Evolutionary conservation across 2,888 invertebrate genomes (phyloP).

Genomic region (Sesamia inferens): DNA sequence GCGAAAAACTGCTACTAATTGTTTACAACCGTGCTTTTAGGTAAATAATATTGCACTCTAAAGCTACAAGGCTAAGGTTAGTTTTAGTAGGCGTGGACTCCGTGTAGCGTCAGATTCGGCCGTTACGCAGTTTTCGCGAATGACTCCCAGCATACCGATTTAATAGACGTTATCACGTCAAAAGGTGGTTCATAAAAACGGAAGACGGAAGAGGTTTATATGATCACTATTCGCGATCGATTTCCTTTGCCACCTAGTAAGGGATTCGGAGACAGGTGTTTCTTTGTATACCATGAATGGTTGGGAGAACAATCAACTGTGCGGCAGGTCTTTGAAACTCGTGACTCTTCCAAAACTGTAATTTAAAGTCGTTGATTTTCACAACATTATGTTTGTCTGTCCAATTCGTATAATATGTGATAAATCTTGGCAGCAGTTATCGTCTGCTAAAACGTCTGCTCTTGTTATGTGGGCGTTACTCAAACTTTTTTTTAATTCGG

Average conservation of each 20-base stretch:
- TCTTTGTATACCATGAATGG: conserved; percentile 43
- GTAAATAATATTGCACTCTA: no score
- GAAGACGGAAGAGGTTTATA: conserved; percentile 44
- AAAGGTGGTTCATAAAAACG: conserved; percentile 17
- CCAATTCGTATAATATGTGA: conserved; percentile 72
- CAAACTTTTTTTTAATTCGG: conserved; percentile 69
- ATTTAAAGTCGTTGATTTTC: conserved; percentile 78
- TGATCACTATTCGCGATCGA: conserved; percentile 29
- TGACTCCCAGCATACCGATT: no score
- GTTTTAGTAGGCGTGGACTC: no score
- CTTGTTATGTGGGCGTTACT: conserved; percentile 78
- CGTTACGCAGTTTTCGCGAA: no score
- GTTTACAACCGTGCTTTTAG: no score
- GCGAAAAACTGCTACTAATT: no score
- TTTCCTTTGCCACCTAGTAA: conserved; percentile 44
- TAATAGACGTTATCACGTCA: no score
- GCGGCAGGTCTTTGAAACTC: conserved; percentile 46
- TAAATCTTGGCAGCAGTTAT: conserved; percentile 77
- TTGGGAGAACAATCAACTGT: conserved; percentile 24
- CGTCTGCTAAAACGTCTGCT: conserved; percentile 76
- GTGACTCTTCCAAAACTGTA: conserved; percentile 67
- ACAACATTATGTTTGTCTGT: conserved; percentile 71
- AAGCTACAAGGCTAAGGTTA: no score
- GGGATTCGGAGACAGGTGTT: conserved; percentile 43
- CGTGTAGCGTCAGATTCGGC: no score